Evolutionary conservation across 2,888 invertebrate genomes (phyloP), one percentile per base, ranked within the genome.

Genomic region (Orthosia incerta): DNA sequence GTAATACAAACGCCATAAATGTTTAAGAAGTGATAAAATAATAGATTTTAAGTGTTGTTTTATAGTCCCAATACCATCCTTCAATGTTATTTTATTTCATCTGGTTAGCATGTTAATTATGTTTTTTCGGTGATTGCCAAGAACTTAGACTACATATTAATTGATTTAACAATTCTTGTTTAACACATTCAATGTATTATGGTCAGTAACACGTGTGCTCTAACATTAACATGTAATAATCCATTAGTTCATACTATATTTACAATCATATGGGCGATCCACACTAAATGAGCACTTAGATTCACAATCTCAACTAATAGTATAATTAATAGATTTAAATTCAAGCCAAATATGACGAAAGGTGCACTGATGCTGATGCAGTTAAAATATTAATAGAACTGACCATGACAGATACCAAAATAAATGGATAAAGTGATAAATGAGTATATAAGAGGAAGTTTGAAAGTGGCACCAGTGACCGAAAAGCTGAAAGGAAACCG

Each of bases 161-260:
- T 26, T 26, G 26, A 26, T 26, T 26, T 26, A 4, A 26, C 2
- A 26, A 26, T 4, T 26, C 26, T 26, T 26, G 26, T 26, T 26
- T 4, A 3, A 26, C 26, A 4, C 26, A 26, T 26, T 26, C 26
- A 26, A 26, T 3, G 26, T 26, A 26, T 26, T 39, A 4, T 39
- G 7, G 39, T 39, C 48, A 20, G 11, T 31, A 0, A 7, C 1
- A 20, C 23, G 26, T 48, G 20, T 16, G 31, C 20, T 55, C 68
- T 13, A 20, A 39, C 23, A 78, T 74, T 62, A 31, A 56, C 57
- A 65, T 12, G 13, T 62, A 64, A 79, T 72, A 56, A 57, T 45
- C 56, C 9, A 74, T 80, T 80, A 68, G 15, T 60, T 18, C 20
- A 51, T 15, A 15, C 51, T 76, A 70, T 62, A 79, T 70, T 56